Evolutionary conservation across 2,113 vertebrate genomes (phyloP).

Genomic region (Channa maculata): DNA sequence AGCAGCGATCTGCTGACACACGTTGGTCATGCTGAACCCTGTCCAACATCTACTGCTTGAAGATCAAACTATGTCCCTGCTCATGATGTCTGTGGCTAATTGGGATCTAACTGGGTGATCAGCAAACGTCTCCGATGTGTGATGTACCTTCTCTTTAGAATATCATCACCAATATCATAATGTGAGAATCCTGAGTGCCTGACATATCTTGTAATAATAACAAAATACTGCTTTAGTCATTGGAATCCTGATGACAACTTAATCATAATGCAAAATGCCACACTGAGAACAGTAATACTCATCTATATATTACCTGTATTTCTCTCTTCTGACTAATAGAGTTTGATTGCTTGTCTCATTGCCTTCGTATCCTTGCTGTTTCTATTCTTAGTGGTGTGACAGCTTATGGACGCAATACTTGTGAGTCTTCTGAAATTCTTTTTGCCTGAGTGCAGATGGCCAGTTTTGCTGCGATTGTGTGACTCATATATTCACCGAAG

Average conservation of each 20-base stretch:
- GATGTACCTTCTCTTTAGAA: too few species aligned
- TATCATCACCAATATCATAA: too few species aligned
- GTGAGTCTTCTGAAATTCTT: constrained; percentile 12
- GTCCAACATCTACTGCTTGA: background rate
- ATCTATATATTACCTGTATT: background rate
- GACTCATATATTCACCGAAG: constrained; percentile 48
- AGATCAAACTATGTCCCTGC: background rate
- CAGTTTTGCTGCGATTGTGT: constrained; percentile 31
- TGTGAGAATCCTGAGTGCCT: too few species aligned
- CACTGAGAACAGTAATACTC: constrained; percentile 11
- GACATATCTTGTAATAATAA: too few species aligned
- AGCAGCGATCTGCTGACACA: too few species aligned
- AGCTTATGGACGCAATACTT: constrained; percentile 5
- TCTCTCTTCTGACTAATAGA: constrained; percentile 13
- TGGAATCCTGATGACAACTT: background rate
- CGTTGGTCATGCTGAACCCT: too few species aligned
- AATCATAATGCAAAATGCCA: background rate
- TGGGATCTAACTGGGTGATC: too few species aligned
- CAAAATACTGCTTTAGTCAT: too few species aligned
- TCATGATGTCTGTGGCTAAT: too few species aligned
- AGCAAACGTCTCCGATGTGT: too few species aligned
- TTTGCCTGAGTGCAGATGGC: constrained; percentile 44
- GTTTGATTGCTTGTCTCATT: too few species aligned
- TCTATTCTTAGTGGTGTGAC: constrained; percentile 11
- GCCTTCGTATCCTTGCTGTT: constrained; percentile 13